These are phyloP conservation scores for Tipula helvola DNA, from an alignment of 2,888 invertebrate species.

Conservation along the genomic window DNA sequence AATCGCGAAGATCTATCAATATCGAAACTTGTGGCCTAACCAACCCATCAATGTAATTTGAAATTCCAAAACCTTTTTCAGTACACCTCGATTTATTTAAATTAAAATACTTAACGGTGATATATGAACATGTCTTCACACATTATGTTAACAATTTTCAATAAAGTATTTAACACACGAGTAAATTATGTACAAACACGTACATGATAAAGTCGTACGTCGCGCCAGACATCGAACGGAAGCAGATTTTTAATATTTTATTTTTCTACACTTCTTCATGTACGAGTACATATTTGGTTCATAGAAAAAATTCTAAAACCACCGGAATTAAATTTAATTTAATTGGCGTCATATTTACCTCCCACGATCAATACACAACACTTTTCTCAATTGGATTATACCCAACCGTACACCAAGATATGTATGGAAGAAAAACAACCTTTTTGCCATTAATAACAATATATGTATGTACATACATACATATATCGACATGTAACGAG, in stretches of 20 bases:
- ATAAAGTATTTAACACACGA: not conserved
- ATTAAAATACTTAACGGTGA: not conserved
- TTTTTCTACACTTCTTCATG: too few relatives aligned
- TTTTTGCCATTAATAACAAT: not conserved
- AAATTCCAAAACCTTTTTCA: not conserved
- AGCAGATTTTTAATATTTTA: not conserved
- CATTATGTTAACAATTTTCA: not conserved
- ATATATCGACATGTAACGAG: not conserved
- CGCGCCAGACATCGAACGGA: not conserved
- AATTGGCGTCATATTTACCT: not conserved
- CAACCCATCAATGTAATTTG: too few relatives aligned
- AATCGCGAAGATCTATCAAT: not conserved
- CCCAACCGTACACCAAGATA: not conserved
- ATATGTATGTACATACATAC: not conserved
- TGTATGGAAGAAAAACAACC: not conserved
- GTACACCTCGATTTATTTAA: not conserved
- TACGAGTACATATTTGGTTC: not conserved
- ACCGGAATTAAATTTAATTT: not conserved
- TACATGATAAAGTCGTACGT: not conserved
- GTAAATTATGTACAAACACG: not conserved
- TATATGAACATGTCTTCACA: not conserved
- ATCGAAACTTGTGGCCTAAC: too few relatives aligned
- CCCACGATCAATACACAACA: not conserved
- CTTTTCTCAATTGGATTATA: not conserved
- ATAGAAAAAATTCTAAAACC: not conserved